Percentiles rank a stretch among this genome's conserved stretches.
phyloP scores from a whole-genome alignment of 1,140 invertebrate species.

The Zophobas morio region DNA sequence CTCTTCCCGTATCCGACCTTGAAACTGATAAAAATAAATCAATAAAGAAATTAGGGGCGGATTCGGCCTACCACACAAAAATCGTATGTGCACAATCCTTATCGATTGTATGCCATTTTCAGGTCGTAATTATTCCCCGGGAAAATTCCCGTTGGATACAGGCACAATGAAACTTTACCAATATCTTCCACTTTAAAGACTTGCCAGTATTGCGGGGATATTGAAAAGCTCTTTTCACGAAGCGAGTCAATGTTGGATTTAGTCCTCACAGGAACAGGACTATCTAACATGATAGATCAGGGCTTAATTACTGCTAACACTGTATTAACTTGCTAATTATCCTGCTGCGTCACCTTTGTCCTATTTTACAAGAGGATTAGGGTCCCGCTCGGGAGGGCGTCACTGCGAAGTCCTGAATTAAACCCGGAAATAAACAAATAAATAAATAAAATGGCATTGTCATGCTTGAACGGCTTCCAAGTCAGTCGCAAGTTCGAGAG shows the following conservation, averaged over 20 bases:
- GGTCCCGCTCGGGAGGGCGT: background rate
- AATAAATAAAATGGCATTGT: background rate
- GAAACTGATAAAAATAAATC: background rate
- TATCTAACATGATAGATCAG: background rate
- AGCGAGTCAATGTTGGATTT: background rate
- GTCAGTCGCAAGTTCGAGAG: background rate
- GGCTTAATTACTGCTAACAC: background rate
- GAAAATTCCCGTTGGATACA: background rate
- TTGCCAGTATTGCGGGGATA: constrained; percentile 1
- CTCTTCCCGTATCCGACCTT: constrained; percentile 1
- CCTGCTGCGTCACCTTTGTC: constrained; percentile 1
- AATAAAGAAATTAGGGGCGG: constrained; percentile 4
- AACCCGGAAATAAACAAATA: constrained; percentile 7
- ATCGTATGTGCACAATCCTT: background rate
- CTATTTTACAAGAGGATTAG: background rate
- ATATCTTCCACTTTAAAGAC: constrained; percentile 7
- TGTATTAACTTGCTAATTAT: constrained; percentile 2
- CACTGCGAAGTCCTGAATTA: background rate
- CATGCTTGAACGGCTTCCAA: background rate
- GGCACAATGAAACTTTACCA: constrained; percentile 3
- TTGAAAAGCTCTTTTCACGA: background rate
- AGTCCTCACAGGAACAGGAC: background rate
- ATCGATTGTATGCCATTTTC: background rate
- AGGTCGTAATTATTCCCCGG: background rate
- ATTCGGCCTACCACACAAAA: background rate